Conservation (phyloP, 2,797 vertebrate genomes). For the Pangasius krempfi region DNA sequence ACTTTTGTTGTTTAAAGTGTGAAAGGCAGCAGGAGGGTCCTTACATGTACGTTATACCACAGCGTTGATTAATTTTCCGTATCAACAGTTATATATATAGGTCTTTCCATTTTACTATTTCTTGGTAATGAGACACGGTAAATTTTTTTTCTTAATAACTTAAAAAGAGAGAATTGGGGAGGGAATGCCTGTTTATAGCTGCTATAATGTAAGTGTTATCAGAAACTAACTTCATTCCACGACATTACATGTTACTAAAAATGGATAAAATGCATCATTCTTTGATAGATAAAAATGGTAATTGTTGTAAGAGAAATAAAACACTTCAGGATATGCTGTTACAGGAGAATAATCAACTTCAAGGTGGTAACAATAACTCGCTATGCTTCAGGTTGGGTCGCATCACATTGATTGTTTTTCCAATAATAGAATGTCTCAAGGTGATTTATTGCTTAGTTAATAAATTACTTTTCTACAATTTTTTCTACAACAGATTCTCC, state of each 20-base stretch:
- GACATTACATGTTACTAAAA: not conserved
- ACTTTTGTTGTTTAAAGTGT: conserved; percentile 8
- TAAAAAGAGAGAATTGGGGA: not conserved
- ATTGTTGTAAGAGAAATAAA: not conserved
- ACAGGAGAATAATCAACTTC: not conserved
- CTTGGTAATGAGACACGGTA: not conserved
- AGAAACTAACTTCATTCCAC: not conserved
- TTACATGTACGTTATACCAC: not conserved
- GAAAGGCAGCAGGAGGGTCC: conserved; percentile 10
- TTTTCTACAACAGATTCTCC: not conserved
- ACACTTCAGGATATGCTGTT: not conserved
- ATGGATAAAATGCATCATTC: not conserved
- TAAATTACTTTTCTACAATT: not conserved
- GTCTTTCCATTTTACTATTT: not conserved
- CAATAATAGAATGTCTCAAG: not conserved
- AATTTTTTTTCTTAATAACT: not conserved
- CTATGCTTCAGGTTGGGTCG: not conserved
- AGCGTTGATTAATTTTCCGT: not conserved
- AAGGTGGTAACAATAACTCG: not conserved
- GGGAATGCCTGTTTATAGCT: not conserved
- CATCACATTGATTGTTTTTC: not conserved
- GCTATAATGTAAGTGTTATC: not conserved
- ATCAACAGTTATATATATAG: no score
- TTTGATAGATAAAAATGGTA: not conserved
- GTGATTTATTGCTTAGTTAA: not conserved